Evolutionary conservation across 2,113 vertebrate species (phyloP).

Genomic region (Merops nubicus): DNA sequence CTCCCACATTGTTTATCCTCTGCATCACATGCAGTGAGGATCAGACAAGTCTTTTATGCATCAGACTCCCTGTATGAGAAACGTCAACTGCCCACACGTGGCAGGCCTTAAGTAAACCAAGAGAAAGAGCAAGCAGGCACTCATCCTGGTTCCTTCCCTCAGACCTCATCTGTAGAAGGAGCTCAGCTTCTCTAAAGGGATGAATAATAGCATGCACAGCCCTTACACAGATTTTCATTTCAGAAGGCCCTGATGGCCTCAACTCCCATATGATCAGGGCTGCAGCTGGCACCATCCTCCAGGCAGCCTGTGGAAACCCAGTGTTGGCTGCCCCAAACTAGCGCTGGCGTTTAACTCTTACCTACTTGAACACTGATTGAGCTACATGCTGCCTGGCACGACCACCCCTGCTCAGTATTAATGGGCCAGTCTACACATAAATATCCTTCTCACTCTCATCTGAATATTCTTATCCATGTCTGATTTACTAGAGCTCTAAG

Average conservation of each 20-base stretch:
- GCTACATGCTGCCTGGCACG: not conserved
- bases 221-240: not conserved
- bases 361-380: not conserved
- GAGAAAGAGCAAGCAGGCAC: not conserved
- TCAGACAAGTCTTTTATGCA: not conserved
- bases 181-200: not conserved
- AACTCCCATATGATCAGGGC: not conserved
- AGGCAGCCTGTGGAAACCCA: not conserved
- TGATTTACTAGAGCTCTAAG: not conserved
- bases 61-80: not conserved
- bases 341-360: not conserved
- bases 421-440: not conserved
- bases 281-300: not conserved
- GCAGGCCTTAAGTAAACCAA: not conserved
- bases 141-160: not conserved
- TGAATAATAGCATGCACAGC: not conserved
- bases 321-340: not conserved
- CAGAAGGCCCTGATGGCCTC: not conserved
- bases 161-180: not conserved
- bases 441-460: not conserved
- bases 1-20: slow-evolving; percentile 27
- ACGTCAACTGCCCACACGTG: not conserved
- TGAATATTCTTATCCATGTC: not conserved
- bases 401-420: not conserved
- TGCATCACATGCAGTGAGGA: not conserved